A percentile compares a stretch with the other conserved stretches of the same genome.
phyloP scores from a whole-genome alignment of 1,140 invertebrate genomes.

The Spodoptera litura region DNA sequence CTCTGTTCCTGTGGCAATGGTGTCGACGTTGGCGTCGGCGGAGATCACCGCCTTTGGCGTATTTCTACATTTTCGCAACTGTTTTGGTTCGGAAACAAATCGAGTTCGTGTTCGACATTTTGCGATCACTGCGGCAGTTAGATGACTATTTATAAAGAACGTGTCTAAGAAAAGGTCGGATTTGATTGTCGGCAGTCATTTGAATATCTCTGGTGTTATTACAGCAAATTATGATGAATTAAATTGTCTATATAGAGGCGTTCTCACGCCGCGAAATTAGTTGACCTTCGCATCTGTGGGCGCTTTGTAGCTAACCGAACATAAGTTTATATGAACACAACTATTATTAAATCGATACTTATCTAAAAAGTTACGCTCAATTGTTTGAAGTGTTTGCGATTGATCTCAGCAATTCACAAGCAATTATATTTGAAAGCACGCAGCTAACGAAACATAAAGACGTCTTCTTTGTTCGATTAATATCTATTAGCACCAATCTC shows the following conservation, averaged over 20 bases:
- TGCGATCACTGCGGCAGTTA: conserved; percentile 78
- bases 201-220: conserved; percentile 83
- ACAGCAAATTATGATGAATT: conserved; percentile 83
- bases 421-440: conserved; percentile 44
- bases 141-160: conserved; percentile 85
- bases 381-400: conserved; percentile 45
- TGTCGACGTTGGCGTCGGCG: conserved; percentile 13
- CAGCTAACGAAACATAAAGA: conserved; percentile 42
- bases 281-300: conserved; percentile 76
- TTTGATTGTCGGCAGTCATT: conserved; percentile 84
- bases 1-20: conserved; percentile 40
- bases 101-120: conserved; percentile 84
- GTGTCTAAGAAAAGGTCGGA: conserved; percentile 84
- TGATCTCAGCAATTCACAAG: conserved; percentile 46
- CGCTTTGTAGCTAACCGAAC: conserved; percentile 59
- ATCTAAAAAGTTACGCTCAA: conserved; percentile 46
- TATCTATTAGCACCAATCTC: conserved; percentile 71
- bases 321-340: conserved; percentile 45
- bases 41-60: conserved; percentile 54
- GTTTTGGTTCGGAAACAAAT: conserved; percentile 75
- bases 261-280: conserved; percentile 81
- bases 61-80: conserved; percentile 78
- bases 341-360: conserved; percentile 45
- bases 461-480: conserved; percentile 62
- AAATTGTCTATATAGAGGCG: conserved; percentile 77